A percentile compares a stretch with the other conserved stretches of the same genome.
These are phyloP conservation scores for Crotophaga sulcirostris DNA, from an alignment of 2,113 vertebrate species.

Conservation along the genomic window DNA sequence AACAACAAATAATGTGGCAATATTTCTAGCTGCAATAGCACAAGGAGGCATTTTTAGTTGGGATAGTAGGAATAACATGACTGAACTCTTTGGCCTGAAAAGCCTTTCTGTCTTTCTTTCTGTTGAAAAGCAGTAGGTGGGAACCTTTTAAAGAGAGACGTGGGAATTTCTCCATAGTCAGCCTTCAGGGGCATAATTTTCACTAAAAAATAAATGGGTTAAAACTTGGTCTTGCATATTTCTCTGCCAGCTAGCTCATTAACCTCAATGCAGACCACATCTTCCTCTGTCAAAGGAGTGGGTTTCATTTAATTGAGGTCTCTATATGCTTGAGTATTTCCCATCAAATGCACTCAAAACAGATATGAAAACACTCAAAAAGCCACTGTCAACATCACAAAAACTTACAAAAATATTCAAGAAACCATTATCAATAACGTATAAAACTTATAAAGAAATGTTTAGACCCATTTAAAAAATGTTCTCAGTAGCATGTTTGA, in stretches of 20 bases:
- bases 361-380: not conserved
- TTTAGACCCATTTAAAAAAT: not conserved
- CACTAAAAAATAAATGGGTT: not conserved
- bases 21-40: constrained; percentile 67
- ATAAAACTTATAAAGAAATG: not conserved
- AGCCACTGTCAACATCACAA: not conserved
- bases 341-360: not conserved
- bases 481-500: not conserved
- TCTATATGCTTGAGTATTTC: not conserved
- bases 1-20: constrained; percentile 71
- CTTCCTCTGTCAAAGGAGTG: not conserved
- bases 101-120: not conserved
- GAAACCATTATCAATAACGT: not conserved
- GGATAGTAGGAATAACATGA: constrained; percentile 31
- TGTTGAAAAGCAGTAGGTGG: constrained; percentile 12
- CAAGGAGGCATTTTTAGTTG: constrained; percentile 22
- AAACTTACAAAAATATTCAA: not conserved
- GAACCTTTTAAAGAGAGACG: constrained; percentile 39
- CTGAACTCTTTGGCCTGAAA: constrained; percentile 33
- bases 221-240: not conserved
- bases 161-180: constrained; percentile 33
- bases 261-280: not conserved
- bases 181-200: not conserved
- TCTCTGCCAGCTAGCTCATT: not conserved
- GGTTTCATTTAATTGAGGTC: not conserved